Base-by-base conservation (phyloP, 2,888 invertebrate genomes). In the Tryphoninae sp. region DNA sequence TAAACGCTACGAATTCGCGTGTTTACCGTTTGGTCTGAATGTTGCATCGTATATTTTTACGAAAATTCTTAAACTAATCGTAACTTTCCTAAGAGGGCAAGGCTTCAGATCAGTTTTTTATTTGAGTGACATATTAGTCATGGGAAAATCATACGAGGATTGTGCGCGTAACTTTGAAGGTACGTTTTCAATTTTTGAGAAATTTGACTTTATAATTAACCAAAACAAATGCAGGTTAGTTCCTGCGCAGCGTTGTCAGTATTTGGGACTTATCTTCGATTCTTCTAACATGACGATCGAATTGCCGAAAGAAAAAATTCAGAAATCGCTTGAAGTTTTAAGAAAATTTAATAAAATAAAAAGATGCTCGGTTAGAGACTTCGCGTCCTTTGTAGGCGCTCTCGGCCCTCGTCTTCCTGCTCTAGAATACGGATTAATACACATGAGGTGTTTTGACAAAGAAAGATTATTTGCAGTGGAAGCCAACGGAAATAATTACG, bases 131-230 rank as follows among this genome's bases (percentile, higher is more conserved):
- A 64, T 77, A 26, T 67, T 80, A n/a, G 19, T 80, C 16, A 67
- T 82, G 22, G 62, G 71, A 11, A 33, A 22, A 49, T 64, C 78
- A 7, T 53, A 45, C 6, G 42, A 33, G 33, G 26, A 59, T 2
- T 77, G 77, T 6, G n/a, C 19, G 11, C 11, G 26, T 9, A 77
- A 80, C 33, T 9, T 76, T 6, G 16, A 13, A 16, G 22, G 42
- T 51, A 55, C 67, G 6, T 16, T n/a, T n/a, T 22, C 73, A 45
- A 13, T 80, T 13, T 42, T 77, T 40, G 42, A 64, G 26, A 11
- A 77, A 19, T n/a, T 82, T 11, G 78, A 78, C 0, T 83, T 80
- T 22, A n/a, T 78, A n/a, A 69, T 83, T 42, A 81, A 80, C n/a
- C 9, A 62, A 72, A 71, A 65, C 26, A 33, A 33, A 33, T 33